Conservation (phyloP, 2,113 vertebrate genomes). For the mouse (Mus musculus) region DNA sequence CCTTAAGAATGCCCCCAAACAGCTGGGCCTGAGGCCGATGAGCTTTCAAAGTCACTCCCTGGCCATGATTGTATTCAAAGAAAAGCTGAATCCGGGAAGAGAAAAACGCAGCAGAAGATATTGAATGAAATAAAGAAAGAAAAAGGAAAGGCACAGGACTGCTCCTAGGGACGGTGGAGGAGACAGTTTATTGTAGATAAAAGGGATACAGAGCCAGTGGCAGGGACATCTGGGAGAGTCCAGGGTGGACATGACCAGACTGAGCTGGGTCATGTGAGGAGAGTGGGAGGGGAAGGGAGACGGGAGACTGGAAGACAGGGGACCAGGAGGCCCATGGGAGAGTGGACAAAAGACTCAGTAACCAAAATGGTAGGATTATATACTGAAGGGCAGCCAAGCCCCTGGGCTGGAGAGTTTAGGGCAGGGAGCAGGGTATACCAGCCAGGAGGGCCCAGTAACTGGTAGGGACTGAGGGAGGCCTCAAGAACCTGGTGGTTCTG, state of each 20-base stretch:
- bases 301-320: not conserved
- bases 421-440: not conserved
- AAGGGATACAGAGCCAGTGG: not conserved
- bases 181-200: not conserved
- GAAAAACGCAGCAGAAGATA: not conserved
- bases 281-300: not conserved
- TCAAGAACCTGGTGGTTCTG: not conserved
- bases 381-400: not conserved
- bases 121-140: not conserved
- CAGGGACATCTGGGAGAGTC: not conserved
- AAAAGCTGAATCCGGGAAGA: not conserved
- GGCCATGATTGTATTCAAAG: not conserved
- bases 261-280: not conserved
- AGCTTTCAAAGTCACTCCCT: constrained; percentile 27
- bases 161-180: not conserved
- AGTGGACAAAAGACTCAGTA: not conserved
- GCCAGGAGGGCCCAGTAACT: not conserved
- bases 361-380: not conserved
- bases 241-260: not conserved
- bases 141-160: not conserved
- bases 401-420: not conserved
- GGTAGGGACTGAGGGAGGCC: not conserved
- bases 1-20: constrained; percentile 1
- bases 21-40: not conserved
- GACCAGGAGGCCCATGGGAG: not conserved